phyloP scores from a whole-genome alignment of 2,797 vertebrate species.

The Odontamblyopus rebecca region DNA sequence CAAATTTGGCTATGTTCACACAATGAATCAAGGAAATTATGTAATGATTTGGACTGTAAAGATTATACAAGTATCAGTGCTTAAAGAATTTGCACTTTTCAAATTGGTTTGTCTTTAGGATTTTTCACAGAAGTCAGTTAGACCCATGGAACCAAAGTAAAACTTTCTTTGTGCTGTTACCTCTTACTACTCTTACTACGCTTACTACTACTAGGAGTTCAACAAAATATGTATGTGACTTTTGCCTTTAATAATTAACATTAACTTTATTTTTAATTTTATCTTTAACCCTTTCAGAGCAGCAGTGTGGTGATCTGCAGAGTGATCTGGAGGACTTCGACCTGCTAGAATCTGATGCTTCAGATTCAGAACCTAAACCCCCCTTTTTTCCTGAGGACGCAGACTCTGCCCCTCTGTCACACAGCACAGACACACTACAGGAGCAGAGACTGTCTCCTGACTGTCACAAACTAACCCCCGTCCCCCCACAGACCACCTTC shows the following conservation, averaged over 20 bases:
- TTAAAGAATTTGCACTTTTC: too few species aligned
- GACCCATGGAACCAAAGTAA: not conserved
- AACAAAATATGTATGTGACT: too few species aligned
- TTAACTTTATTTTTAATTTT: too few species aligned
- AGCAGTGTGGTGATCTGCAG: constrained; percentile 82
- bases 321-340: constrained; percentile 94
- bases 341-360: constrained; percentile 85
- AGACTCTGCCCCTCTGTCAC: constrained; percentile 33
- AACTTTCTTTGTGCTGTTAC: too few species aligned
- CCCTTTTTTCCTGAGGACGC: constrained; percentile 60
- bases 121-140: too few species aligned
- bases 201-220: too few species aligned
- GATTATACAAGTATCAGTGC: too few species aligned
- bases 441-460: constrained; percentile 82
- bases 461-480: constrained; percentile 67
- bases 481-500: constrained; percentile 73
- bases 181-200: too few species aligned
- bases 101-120: too few species aligned
- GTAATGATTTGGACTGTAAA: not conserved
- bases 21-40: not conserved
- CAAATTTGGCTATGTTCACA: too few species aligned
- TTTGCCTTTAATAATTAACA: not conserved
- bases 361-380: constrained; percentile 84
- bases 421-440: constrained; percentile 58
- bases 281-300: constrained; percentile 68